Evolutionary conservation across 2,113 vertebrate genomes (phyloP).

Genomic region (Furnarius figulus): DNA sequence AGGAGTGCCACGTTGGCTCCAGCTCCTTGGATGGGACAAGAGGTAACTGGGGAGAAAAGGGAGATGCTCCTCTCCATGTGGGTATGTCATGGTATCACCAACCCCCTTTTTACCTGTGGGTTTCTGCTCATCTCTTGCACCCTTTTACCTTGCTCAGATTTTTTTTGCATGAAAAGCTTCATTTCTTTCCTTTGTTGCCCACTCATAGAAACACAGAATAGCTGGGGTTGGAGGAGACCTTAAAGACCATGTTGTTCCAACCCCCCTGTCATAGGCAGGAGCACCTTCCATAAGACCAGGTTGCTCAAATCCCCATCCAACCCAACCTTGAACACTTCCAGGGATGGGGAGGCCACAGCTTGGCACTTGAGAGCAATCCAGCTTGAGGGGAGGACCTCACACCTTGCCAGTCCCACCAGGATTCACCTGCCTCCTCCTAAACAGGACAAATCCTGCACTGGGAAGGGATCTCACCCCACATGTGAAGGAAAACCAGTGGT

Average conservation of each 20-base stretch:
- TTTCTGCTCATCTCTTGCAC: not conserved
- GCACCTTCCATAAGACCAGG: not conserved
- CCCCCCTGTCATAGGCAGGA: not conserved
- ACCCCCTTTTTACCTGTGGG: not conserved
- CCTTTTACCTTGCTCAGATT: not conserved
- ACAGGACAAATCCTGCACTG: not conserved
- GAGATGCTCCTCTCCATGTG: not conserved
- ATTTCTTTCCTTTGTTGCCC: no score
- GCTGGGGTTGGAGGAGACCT: not conserved
- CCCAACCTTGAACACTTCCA: no score
- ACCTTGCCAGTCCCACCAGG: not conserved
- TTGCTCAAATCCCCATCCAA: not conserved
- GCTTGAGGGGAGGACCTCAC: not conserved
- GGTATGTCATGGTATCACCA: not conserved
- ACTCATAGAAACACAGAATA: not conserved
- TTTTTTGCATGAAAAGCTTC: not conserved
- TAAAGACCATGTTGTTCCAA: not conserved
- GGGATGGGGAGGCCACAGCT: not conserved
- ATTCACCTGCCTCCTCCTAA: not conserved
- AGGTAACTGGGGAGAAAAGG: not conserved
- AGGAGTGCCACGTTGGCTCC: not conserved
- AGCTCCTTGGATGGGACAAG: not conserved
- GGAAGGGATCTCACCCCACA: not conserved
- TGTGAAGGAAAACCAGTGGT: not conserved
- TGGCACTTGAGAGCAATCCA: not conserved